Percentiles rank a stretch among this genome's conserved stretches.
Evolutionary conservation across 2,797 vertebrate species (phyloP).

Genomic region (Sphenopsis melanotis): DNA sequence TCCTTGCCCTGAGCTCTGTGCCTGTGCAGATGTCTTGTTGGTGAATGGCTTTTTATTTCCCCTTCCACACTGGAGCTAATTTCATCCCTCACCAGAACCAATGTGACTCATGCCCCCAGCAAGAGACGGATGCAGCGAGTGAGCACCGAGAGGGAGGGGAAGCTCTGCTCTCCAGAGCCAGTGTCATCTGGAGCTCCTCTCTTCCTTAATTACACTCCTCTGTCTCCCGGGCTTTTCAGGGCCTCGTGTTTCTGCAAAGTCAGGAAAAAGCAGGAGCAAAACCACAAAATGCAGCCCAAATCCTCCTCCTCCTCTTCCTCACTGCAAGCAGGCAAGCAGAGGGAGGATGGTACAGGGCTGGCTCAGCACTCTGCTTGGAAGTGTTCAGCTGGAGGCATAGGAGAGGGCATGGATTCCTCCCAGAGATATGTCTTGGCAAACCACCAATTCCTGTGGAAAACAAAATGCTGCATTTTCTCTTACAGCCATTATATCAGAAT

Average conservation of each 20-base stretch:
- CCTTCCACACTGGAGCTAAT: background rate
- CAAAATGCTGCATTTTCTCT: background rate
- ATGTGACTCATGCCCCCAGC: conserved; percentile 7
- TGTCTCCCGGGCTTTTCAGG: background rate
- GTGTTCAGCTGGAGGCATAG: background rate
- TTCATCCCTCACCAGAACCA: conserved; percentile 7
- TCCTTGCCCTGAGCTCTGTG: background rate
- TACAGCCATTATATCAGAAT: background rate
- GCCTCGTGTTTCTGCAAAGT: background rate
- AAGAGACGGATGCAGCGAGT: background rate
- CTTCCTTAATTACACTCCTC: background rate
- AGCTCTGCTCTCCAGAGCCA: background rate
- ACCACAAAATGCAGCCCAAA: background rate
- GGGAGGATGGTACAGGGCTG: background rate
- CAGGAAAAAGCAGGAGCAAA: background rate
- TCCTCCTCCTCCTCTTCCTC: background rate
- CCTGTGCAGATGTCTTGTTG: background rate
- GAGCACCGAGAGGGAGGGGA: background rate
- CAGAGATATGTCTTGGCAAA: background rate
- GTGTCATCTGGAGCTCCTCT: background rate
- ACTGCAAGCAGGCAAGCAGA: background rate
- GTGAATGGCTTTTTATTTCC: conserved; percentile 19
- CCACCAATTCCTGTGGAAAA: background rate
- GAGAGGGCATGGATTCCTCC: background rate
- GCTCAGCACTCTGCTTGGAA: background rate